Evolutionary conservation across 2,888 invertebrate genomes (phyloP).

Genomic region (Erebia ligea): DNA sequence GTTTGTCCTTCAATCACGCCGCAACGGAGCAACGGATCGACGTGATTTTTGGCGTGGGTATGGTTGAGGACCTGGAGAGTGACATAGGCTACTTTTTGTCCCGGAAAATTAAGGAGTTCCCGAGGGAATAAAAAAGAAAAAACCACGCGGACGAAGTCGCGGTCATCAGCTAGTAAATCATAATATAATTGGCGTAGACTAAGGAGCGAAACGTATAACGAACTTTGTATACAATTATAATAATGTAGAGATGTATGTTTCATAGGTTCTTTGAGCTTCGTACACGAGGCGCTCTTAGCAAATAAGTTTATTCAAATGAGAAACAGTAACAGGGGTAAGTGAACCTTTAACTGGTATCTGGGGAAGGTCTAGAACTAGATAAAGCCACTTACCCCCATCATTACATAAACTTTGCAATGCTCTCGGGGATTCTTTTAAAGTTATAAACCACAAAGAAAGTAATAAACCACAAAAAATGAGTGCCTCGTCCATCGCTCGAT

Average conservation of each 20-base stretch:
- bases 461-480: slow-evolving; percentile 6
- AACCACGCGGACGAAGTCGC: no score
- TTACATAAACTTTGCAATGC: slow-evolving; percentile 4
- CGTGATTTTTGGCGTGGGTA: no score
- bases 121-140: no score
- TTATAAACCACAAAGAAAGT: no score
- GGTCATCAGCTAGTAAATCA: no score
- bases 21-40: no score
- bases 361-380: slow-evolving; percentile 14
- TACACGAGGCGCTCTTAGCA: not conserved
- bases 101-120: no score
- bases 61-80: no score
- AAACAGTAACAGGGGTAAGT: slow-evolving; percentile 16
- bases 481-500: slow-evolving; percentile 25
- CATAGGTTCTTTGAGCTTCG: slow-evolving; percentile 24
- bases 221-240: not conserved
- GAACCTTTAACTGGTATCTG: slow-evolving; percentile 16
- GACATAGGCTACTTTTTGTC: no score
- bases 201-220: not conserved
- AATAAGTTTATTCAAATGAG: not conserved
- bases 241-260: slow-evolving; percentile 9
- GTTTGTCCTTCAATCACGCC: no score
- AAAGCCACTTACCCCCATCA: slow-evolving; percentile 5
- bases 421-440: not conserved
- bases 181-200: slow-evolving; percentile 3